phyloP scores from a whole-genome alignment of 2,113 vertebrate species.

The Sterna hirundo region DNA sequence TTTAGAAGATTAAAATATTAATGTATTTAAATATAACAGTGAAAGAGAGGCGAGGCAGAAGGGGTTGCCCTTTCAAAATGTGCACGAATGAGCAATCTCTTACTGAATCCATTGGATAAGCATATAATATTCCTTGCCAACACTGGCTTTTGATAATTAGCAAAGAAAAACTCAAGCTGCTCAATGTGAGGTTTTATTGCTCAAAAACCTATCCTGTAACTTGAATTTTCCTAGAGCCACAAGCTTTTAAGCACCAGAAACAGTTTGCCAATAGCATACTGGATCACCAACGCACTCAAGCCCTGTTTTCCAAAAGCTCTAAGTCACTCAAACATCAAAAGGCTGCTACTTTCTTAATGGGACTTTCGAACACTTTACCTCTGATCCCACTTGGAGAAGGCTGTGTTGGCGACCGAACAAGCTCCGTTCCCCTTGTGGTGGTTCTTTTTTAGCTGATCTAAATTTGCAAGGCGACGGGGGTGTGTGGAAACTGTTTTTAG shows the following conservation, averaged over 20 bases:
- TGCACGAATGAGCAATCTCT: background rate
- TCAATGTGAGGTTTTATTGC: background rate
- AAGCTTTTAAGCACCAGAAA: background rate
- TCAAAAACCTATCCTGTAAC: background rate
- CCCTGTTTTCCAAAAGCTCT: background rate
- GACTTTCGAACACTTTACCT: background rate
- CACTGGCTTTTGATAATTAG: background rate
- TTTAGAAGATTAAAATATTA: slow-evolving; percentile 53
- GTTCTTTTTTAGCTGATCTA: background rate
- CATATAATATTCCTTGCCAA: background rate
- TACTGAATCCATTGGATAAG: background rate
- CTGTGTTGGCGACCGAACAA: background rate
- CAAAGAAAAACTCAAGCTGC: background rate
- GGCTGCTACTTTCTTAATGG: background rate
- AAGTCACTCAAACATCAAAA: background rate
- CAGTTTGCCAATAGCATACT: background rate
- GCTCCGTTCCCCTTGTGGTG: background rate
- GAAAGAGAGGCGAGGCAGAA: background rate
- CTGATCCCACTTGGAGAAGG: background rate
- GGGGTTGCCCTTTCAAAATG: background rate
- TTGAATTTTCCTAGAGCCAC: background rate
- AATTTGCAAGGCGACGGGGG: background rate
- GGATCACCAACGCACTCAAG: background rate
- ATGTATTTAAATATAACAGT: slow-evolving; percentile 13
- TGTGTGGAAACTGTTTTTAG: background rate